These are phyloP conservation scores for Aphelocoma californica DNA, from an alignment of 2,797 vertebrate genomes.

Conservation along the genomic window DNA sequence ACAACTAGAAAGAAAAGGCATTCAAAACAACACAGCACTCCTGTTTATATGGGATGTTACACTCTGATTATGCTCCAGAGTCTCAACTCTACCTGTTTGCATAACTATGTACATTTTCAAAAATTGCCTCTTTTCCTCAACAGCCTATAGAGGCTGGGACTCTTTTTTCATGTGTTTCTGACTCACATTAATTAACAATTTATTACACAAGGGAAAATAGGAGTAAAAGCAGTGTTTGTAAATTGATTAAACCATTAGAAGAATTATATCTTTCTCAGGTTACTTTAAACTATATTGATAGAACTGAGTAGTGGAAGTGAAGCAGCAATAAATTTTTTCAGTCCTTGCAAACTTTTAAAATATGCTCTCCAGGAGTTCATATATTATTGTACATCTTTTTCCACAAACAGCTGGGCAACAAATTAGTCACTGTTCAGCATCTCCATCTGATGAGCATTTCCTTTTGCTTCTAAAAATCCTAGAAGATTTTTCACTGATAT, in stretches of 20 bases:
- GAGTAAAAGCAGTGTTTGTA: neutral
- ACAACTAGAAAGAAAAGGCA: neutral
- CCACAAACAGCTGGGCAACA: neutral
- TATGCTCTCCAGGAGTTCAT: neutral
- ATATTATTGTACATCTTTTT: neutral
- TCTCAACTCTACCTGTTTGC: neutral
- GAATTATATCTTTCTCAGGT: constrained; percentile 31
- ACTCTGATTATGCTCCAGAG: neutral
- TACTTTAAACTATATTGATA: constrained; percentile 35
- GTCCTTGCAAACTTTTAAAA: neutral
- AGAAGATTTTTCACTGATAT: neutral
- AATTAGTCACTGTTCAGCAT: neutral
- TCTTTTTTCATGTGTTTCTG: neutral
- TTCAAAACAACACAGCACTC: neutral
- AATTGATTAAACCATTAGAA: constrained; percentile 60
- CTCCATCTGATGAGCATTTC: neutral
- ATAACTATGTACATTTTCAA: neutral
- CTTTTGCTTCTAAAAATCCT: neutral
- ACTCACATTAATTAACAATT: constrained; percentile 45
- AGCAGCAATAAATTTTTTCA: constrained; percentile 1
- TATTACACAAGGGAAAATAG: constrained; percentile 32
- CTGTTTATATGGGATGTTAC: neutral
- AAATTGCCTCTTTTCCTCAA: neutral
- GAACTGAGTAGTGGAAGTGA: neutral
- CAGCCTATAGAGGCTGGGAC: neutral